Evolutionary conservation across 1,140 invertebrate genomes (phyloP).

Genomic region (Acromyrmex echinatior): DNA sequence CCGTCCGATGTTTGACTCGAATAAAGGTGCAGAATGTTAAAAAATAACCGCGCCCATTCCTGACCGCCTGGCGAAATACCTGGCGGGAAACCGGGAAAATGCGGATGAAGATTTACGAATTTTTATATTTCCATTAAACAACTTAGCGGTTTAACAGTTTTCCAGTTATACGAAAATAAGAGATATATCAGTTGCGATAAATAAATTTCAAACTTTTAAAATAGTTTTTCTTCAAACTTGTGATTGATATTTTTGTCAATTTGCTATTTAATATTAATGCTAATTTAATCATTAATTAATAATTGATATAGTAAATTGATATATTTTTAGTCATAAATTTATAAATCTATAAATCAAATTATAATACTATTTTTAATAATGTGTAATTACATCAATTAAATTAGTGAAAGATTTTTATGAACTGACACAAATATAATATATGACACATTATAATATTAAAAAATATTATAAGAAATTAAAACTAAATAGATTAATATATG

Average conservation of each 20-base stretch:
- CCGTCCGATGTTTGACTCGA: slow-evolving; percentile 66
- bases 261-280: not conserved
- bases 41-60: slow-evolving; percentile 63
- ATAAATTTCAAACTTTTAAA: not conserved
- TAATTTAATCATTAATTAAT: not conserved
- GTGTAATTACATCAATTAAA: not conserved
- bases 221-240: not conserved
- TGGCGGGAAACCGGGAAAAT: slow-evolving; percentile 18
- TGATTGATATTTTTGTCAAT: not conserved
- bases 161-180: not conserved
- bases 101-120: slow-evolving; percentile 39
- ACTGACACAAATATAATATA: not conserved
- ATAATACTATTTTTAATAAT: not conserved
- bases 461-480: slow-evolving; percentile 15
- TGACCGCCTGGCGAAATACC: slow-evolving; percentile 45
- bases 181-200: not conserved
- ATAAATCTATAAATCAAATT: not conserved
- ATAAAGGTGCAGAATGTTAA: slow-evolving; percentile 70
- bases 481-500: not conserved
- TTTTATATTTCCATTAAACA: slow-evolving; percentile 11
- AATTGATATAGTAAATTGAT: not conserved
- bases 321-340: not conserved
- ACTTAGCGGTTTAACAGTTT: not conserved
- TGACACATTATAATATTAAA: not conserved
- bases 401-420: not conserved